Conservation (phyloP, 2,797 vertebrate genomes). For the Lutjanus campechanus region DNA sequence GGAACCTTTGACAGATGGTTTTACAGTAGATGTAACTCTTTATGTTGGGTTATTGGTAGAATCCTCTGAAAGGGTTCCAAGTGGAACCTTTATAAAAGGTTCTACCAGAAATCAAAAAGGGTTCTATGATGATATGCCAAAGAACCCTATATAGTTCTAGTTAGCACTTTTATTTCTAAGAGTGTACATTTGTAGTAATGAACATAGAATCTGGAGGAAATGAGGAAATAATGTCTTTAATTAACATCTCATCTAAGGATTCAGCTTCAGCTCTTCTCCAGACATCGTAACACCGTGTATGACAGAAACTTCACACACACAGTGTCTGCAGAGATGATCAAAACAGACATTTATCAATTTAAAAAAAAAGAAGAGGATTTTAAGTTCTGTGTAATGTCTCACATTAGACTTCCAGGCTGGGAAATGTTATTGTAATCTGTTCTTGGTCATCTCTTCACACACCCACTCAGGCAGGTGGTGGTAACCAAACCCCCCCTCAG, state of each 20-base stretch:
- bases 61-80: no score
- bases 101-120: no score
- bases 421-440: conserved; percentile 68
- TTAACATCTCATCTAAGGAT: background rate
- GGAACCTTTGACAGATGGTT: no score
- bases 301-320: background rate
- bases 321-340: conserved; percentile 1
- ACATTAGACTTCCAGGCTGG: conserved; percentile 26
- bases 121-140: no score
- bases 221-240: background rate
- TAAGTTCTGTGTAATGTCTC: conserved; percentile 23
- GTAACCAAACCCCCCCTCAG: conserved; percentile 57
- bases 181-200: background rate
- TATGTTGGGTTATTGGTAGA: no score
- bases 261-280: conserved; percentile 1
- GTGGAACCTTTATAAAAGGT: no score
- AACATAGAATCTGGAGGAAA: background rate
- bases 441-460: conserved; percentile 70
- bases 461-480: conserved; percentile 80
- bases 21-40: no score
- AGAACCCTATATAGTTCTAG: no score
- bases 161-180: no score
- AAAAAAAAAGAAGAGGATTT: background rate
- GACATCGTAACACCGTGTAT: background rate
- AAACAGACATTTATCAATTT: conserved; percentile 20